A percentile compares a stretch with the other conserved stretches of the same genome.
Conservation (phyloP, 2,888 invertebrate species). For the Ischnus inquisitorius region DNA sequence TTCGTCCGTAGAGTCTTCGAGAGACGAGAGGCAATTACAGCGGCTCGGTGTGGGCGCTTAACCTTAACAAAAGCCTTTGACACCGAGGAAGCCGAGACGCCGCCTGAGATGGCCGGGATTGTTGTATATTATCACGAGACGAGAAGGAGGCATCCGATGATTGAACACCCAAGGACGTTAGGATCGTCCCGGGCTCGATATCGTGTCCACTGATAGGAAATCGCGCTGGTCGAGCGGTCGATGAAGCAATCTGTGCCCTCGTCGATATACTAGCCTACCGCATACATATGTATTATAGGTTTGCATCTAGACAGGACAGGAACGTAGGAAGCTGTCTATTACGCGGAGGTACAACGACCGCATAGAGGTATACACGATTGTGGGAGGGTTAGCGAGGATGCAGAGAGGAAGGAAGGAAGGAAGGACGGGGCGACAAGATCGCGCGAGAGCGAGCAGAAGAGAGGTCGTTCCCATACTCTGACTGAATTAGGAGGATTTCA, state of each 20-base stretch:
- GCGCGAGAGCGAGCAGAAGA: constrained; percentile 9
- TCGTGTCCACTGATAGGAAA: constrained; percentile 63
- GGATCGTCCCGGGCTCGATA: constrained; percentile 53
- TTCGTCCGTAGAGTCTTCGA: too few relatives aligned
- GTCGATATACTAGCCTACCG: constrained; percentile 38
- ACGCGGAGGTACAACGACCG: constrained; percentile 46
- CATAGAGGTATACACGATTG: constrained; percentile 42
- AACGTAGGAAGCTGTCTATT: constrained; percentile 71
- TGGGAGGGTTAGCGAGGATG: background rate
- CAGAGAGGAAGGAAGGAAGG: constrained; percentile 48
- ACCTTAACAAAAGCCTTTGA: background rate
- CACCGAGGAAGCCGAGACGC: background rate
- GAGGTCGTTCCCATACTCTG: constrained; percentile 46
- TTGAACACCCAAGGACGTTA: constrained; percentile 46
- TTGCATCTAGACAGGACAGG: constrained; percentile 56
- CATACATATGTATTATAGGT: constrained; percentile 66
- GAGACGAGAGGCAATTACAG: too few relatives aligned
- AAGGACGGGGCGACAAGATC: constrained; percentile 30
- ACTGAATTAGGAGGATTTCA: constrained; percentile 74
- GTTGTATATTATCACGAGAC: constrained; percentile 41
- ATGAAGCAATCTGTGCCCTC: constrained; percentile 60
- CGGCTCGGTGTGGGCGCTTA: background rate
- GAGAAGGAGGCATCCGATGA: constrained; percentile 42
- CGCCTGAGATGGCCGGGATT: background rate
- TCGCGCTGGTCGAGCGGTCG: constrained; percentile 61